A percentile compares a stretch with the other conserved stretches of the same genome.
These are phyloP conservation scores for Diaprepes abbreviatus DNA, from an alignment of 2,888 invertebrate genomes.

Conservation along the genomic window DNA sequence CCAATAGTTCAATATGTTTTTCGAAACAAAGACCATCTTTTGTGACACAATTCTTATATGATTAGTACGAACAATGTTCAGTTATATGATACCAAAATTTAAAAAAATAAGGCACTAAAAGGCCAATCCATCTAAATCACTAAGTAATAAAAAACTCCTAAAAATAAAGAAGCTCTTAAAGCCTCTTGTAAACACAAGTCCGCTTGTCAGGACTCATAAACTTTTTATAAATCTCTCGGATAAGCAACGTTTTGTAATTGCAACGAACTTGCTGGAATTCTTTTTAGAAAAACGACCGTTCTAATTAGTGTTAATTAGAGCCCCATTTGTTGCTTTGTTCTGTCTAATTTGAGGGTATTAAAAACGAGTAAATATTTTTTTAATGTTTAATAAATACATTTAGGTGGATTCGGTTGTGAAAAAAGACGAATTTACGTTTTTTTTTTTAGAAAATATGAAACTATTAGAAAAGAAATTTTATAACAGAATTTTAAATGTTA, in stretches of 20 bases:
- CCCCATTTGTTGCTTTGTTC: conserved; percentile 30
- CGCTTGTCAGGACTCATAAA: conserved; percentile 37
- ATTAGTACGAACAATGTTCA: too few relatives aligned
- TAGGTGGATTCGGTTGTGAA: too few relatives aligned
- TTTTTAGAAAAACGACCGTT: conserved; percentile 31
- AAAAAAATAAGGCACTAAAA: too few relatives aligned
- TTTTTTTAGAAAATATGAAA: too few relatives aligned
- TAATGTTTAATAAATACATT: too few relatives aligned
- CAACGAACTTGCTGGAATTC: conserved; percentile 19
- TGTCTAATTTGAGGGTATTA: conserved; percentile 22
- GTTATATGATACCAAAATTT: too few relatives aligned
- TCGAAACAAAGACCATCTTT: too few relatives aligned
- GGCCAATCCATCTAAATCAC: neutral
- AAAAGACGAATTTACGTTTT: too few relatives aligned
- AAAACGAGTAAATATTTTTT: conserved; percentile 8
- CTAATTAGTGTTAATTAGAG: conserved; percentile 40
- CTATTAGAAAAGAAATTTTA: too few relatives aligned
- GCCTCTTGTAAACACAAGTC: conserved; percentile 26
- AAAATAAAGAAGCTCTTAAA: conserved; percentile 22
- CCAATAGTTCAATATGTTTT: too few relatives aligned
- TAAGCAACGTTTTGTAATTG: conserved; percentile 40
- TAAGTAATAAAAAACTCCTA: neutral
- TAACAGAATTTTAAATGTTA: too few relatives aligned
- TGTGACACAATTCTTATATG: too few relatives aligned
- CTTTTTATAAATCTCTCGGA: conserved; percentile 42